phyloP scores from a whole-genome alignment of 1,140 invertebrate genomes.

The Pseudobourletiella spinata region DNA sequence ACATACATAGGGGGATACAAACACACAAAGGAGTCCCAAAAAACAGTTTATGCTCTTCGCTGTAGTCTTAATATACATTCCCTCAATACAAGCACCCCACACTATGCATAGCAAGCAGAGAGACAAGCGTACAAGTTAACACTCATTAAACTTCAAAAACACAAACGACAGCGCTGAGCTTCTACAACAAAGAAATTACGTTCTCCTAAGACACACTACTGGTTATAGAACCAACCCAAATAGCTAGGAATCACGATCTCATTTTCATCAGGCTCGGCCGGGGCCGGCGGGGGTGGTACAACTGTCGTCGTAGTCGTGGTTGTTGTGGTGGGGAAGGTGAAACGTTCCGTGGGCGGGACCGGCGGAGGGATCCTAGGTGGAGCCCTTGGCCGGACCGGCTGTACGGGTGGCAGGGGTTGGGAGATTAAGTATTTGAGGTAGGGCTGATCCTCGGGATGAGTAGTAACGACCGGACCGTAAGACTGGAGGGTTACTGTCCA shows the following conservation, averaged over 20 bases:
- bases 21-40: neutral
- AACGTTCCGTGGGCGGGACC: constrained; percentile 10
- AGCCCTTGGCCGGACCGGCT: neutral
- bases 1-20: neutral
- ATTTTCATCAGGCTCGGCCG: neutral
- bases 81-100: too few relatives aligned
- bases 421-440: constrained; percentile 36
- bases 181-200: too few relatives aligned
- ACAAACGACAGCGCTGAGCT: too few relatives aligned
- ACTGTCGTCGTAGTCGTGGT: constrained; percentile 27
- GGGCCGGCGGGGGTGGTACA: neutral
- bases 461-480: constrained; percentile 49
- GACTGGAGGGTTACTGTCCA: constrained; percentile 63
- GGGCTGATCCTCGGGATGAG: constrained; percentile 39
- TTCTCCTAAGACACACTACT: too few relatives aligned
- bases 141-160: too few relatives aligned
- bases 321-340: constrained; percentile 21
- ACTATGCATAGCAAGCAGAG: too few relatives aligned
- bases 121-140: too few relatives aligned
- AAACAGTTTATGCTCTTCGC: too few relatives aligned
- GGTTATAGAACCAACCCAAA: constrained; percentile 43
- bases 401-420: neutral
- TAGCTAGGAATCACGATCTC: constrained; percentile 1
- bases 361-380: constrained; percentile 24
- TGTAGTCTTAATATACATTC: too few relatives aligned